These are phyloP conservation scores for Tupaia tana DNA, from an alignment of 2,113 vertebrate species.

Conservation along the genomic window DNA sequence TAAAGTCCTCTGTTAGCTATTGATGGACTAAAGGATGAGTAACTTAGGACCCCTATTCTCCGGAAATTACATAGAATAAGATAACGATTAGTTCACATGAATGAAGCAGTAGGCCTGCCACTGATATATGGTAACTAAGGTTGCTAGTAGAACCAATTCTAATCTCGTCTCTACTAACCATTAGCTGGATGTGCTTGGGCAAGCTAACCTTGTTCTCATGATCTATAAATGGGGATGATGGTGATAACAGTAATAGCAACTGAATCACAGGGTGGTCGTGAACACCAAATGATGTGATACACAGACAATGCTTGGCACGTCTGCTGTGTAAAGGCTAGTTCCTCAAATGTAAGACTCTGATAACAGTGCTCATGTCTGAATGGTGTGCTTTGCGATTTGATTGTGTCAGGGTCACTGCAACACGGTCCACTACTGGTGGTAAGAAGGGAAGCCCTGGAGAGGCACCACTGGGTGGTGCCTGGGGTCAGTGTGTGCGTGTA, in stretches of 20 bases:
- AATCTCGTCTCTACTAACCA: background rate
- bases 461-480: background rate
- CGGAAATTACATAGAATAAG: background rate
- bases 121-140: background rate
- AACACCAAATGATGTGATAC: background rate
- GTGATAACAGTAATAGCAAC: background rate
- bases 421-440: accelerated
- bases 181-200: background rate
- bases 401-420: background rate
- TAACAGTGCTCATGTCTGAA: background rate
- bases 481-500: background rate
- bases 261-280: background rate
- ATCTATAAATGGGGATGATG: background rate
- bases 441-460: background rate
- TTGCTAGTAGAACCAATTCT: background rate
- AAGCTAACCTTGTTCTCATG: background rate
- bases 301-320: background rate
- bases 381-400: background rate
- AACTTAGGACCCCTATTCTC: background rate
- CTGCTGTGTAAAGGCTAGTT: background rate
- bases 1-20: background rate
- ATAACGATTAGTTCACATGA: background rate
- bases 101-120: background rate
- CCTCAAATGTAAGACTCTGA: background rate
- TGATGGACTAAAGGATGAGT: background rate